Conservation (phyloP, 2,797 vertebrate genomes). For the Squalus acanthias region DNA sequence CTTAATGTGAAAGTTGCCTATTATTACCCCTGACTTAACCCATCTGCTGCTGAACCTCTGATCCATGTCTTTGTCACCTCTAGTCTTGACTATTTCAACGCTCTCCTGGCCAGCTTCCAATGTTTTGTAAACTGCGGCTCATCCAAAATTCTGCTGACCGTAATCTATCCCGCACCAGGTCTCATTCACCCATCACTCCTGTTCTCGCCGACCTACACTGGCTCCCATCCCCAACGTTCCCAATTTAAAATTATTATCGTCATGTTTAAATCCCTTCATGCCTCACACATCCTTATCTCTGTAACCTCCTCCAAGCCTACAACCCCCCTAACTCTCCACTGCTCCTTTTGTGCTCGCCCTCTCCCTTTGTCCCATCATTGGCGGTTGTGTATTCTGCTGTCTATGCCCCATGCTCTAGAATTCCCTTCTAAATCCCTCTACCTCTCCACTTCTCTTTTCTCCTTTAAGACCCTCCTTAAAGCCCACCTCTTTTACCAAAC, state of each 20-base stretch:
- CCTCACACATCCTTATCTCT: neutral
- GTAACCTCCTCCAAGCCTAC: neutral
- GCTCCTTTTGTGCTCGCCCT: neutral
- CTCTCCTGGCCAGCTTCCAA: neutral
- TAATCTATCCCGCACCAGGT: neutral
- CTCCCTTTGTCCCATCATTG: neutral
- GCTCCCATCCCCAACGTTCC: neutral
- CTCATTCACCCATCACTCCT: neutral
- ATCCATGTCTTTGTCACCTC: neutral
- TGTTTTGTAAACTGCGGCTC: neutral
- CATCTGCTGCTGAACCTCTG: neutral
- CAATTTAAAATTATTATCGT: neutral
- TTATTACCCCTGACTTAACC: neutral
- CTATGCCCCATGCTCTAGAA: neutral
- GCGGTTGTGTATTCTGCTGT: neutral
- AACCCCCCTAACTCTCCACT: neutral
- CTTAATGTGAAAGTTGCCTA: neutral
- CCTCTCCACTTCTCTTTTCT: neutral
- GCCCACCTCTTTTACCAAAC: neutral
- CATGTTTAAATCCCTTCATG: neutral
- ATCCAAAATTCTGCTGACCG: neutral
- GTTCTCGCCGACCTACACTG: neutral
- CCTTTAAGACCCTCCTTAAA: neutral
- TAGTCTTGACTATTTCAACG: neutral
- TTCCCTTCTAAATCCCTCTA: neutral